Evolutionary conservation across 2,888 invertebrate genomes (phyloP), one percentile per base, ranked within the genome.

Genomic region (Sphecodes monilicornis): DNA sequence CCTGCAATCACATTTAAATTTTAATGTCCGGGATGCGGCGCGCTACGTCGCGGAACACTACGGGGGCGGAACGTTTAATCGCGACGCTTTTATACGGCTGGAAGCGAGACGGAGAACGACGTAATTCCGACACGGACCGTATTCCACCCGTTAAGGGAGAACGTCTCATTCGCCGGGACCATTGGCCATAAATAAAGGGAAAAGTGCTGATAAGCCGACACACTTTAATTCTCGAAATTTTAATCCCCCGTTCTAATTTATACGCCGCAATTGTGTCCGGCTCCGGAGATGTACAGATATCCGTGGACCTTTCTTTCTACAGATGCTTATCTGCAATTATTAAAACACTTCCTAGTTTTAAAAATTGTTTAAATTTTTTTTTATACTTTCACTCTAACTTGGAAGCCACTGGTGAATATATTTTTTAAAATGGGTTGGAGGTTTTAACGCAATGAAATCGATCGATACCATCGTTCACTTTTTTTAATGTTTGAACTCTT

Each of bases 1-100:
- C 76, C 85, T 78, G 85, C 86, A 81, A 78, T 86, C 81, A 69
- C 85, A 81, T 85, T 86, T 81, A 78, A 86, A 86, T 81, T 86
- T 86, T 86, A 85, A 86, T 76, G 73, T 36, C 18, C 50, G 16
- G 57, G 80, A 83, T 57, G 79, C 76, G 69, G 26, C 60, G 22
- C 64, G 78, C 76, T 76, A 72, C 78, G 66, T 26, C n/a, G 43
- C 80, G 43, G 32, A 64, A n/a, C 57, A 80, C 82, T 69, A 26
- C 66, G 68, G 54, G 78, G 72, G 46, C 54, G 72, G 78, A 43
- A 50, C 84, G 68, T 83, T 85, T 85, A 84, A 85, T 85, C 85
- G 76, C 46, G 50, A 39, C 16, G 69, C 54, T 54, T 84, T 84
- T 83, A 82, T 77, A 74, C 43, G 41, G 46, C 22, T 29, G 54